These are phyloP conservation scores for Drosophila rubida DNA, from an alignment of 2,888 invertebrate species.

Conservation along the genomic window DNA sequence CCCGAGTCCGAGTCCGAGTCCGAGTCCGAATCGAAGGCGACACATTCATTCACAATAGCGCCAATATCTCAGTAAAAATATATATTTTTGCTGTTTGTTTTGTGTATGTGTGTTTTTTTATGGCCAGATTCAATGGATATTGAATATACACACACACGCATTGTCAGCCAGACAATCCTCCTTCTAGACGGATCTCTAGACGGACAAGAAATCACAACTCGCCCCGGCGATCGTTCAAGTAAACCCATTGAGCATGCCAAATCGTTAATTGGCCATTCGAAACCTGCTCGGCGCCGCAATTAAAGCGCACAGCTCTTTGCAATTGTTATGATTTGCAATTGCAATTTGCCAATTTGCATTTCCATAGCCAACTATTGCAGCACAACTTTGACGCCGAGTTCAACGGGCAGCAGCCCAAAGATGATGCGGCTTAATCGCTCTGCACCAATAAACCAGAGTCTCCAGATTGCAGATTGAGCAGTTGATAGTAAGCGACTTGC, in stretches of 20 bases:
- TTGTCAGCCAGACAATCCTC: slow-evolving; percentile 20
- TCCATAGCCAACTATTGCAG: not conserved
- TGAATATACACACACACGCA: not conserved
- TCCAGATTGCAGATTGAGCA: not conserved
- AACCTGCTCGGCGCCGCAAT: slow-evolving; percentile 10
- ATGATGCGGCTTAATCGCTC: slow-evolving; percentile 4
- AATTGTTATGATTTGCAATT: not conserved
- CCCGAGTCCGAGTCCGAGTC: slow-evolving; percentile 15
- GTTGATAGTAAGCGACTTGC: not conserved
- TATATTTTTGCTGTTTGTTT: slow-evolving; percentile 5
- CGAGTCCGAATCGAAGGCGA: slow-evolving; percentile 43
- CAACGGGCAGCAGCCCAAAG: not conserved
- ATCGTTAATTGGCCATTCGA: slow-evolving; percentile 42
- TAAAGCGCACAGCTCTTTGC: slow-evolving; percentile 16
- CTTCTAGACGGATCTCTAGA: slow-evolving; percentile 47
- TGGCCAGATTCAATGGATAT: not conserved
- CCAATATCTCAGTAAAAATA: not conserved
- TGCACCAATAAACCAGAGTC: not conserved
- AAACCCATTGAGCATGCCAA: slow-evolving; percentile 19
- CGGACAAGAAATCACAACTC: slow-evolving; percentile 13
- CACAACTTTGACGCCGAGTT: slow-evolving; percentile 3
- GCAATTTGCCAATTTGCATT: too few species aligned
- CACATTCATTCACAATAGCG: slow-evolving; percentile 48
- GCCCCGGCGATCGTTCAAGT: not conserved
- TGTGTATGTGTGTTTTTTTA: not conserved